phyloP scores from a whole-genome alignment of 2,888 invertebrate species.

The Halictus quadricinctus region DNA sequence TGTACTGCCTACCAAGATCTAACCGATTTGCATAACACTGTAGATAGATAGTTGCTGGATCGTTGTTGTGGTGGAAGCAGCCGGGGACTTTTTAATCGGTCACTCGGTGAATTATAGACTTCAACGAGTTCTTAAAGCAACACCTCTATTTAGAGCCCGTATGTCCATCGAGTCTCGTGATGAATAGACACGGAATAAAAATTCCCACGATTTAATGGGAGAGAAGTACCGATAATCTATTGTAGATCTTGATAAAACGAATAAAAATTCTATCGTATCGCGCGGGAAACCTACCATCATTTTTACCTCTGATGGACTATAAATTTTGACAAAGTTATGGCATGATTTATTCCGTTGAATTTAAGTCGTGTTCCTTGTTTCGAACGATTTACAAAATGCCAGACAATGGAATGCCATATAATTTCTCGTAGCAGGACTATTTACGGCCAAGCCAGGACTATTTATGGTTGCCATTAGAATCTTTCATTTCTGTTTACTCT shows the following conservation, averaged over 20 bases:
- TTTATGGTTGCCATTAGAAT: not conserved
- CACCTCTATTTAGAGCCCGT: conserved; percentile 6
- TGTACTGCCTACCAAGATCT: conserved; percentile 17
- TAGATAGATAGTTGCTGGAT: conserved; percentile 8
- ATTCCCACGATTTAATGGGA: not conserved
- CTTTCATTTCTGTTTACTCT: not conserved
- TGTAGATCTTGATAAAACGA: not conserved
- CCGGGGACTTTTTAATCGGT: conserved; percentile 8
- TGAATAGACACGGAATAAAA: not conserved
- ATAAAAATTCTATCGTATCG: not conserved
- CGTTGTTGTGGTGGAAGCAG: not conserved
- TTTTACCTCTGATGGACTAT: not conserved
- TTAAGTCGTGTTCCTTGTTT: not conserved
- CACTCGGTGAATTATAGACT: conserved; percentile 3
- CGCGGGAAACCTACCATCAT: not conserved
- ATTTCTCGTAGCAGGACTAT: not conserved
- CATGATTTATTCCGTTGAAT: not conserved
- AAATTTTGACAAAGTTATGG: not conserved
- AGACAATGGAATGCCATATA: not conserved
- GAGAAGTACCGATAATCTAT: not conserved
- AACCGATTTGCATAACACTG: conserved; percentile 24
- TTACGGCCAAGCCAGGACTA: not conserved
- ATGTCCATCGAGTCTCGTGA: not conserved
- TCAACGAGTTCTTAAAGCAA: conserved; percentile 1
- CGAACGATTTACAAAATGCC: not conserved